Base-by-base conservation (phyloP, 23 tunicate genomes). In the Halocynthia aurantium region DNA sequence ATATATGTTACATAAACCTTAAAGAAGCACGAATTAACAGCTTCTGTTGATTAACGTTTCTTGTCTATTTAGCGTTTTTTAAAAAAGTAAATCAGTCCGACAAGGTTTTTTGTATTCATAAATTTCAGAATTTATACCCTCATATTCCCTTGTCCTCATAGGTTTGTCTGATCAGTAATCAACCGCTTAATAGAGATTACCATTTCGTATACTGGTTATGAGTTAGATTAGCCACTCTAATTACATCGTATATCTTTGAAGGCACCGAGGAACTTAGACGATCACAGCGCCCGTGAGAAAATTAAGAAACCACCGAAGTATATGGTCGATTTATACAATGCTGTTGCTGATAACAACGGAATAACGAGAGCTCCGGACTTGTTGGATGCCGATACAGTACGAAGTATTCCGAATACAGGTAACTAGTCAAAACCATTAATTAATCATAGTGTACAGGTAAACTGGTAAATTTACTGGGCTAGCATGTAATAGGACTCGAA, bases 391-490 rank as follows among this genome's bases (percentile, higher is more conserved):
- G 95, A 88, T 57, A 88, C 84, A 8, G 95, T 88, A 17, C 66
- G 95, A 58, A 88, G 95, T 72, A 85, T 88, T 51, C 95, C 88
- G n/a, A 88, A 83, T 62, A 73, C 44, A 55, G 95, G 95, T 88
- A 50, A 76, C 77, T 5, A 12, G 21, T 10, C 55, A 21, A 22
- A 22, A 22, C 52, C 11, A 8, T 11, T 67, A 54, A 22, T 61
- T 69, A 0, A 50, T 0, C 54, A 10, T 13, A 72, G 20, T 2
- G 4, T 67, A 67, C 22, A 0, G 19, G 40, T 18, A 21, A 18
- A 15, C 72, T 15, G 4, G 44, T 21, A 5, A 18, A 67, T 67
- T 58, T 58, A 13, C 15, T 58, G 15, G 15, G 63, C 1, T 15
- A 58, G 2, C 17, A 13, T 58, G 63, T 15, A 58, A n/a, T 31